phyloP scores from a whole-genome alignment of 1,140 invertebrate genomes.

The Maniola jurtina region DNA sequence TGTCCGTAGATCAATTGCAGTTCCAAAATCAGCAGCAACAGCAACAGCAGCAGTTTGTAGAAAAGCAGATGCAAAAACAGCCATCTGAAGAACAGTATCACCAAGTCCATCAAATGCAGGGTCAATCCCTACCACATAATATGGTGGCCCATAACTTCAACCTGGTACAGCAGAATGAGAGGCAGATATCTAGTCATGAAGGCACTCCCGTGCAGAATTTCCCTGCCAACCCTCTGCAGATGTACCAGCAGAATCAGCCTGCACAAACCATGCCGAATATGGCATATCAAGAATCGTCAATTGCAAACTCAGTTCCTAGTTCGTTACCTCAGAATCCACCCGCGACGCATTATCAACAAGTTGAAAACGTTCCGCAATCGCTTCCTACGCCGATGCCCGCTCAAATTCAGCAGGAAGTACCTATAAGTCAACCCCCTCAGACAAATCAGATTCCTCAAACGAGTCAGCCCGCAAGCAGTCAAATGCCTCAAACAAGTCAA shows the following conservation, averaged over 20 bases:
- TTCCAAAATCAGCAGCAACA: constrained; percentile 53
- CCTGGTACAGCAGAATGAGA: constrained; percentile 61
- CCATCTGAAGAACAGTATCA: constrained; percentile 59
- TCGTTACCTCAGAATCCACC: constrained; percentile 42
- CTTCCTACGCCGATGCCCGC: constrained; percentile 33
- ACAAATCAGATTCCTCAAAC: too few species aligned
- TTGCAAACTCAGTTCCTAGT: constrained; percentile 39
- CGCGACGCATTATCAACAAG: constrained; percentile 34
- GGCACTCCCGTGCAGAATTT: constrained; percentile 75
- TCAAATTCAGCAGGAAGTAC: constrained; percentile 12
- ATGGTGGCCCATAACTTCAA: constrained; percentile 56
- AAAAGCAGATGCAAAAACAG: constrained; percentile 60
- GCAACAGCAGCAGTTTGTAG: constrained; percentile 32
- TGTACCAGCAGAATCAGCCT: constrained; percentile 62
- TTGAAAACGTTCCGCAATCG: constrained; percentile 33
- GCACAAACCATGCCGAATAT: constrained; percentile 50
- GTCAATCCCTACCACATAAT: constrained; percentile 66
- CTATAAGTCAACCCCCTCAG: neutral
- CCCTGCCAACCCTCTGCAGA: constrained; percentile 65
- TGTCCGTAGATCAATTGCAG: constrained; percentile 66
- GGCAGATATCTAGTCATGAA: constrained; percentile 78
- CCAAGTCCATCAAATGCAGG: constrained; percentile 59
- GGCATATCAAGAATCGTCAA: constrained; percentile 37
- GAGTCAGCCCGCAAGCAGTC: constrained; percentile 9
- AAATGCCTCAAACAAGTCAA: constrained; percentile 25